Evolutionary conservation across 2,797 vertebrate species (phyloP), one percentile per base, ranked within the genome.

Genomic region (Myotis findleyi): DNA sequence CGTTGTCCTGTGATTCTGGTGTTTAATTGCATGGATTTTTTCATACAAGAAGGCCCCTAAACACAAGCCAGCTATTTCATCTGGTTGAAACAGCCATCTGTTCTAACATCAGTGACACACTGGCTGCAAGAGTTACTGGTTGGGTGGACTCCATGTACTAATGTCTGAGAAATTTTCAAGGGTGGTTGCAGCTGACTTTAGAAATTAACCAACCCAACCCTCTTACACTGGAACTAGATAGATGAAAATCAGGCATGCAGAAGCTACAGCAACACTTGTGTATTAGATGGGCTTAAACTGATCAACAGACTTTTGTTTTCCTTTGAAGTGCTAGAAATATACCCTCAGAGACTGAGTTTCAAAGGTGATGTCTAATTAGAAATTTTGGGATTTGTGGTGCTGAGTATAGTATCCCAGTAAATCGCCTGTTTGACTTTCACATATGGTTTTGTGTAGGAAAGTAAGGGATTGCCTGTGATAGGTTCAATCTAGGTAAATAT

Each of bases 141-240:
- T 11, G n/a, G 20, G 27, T 11, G n/a, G 23, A 23, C 66, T 94
- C 72, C 53, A 33, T 64, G 30, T 84, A 16, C 23, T 87, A 12
- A 36, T 55, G 38, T 85, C 80, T 72, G 59, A 86, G 73, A 75
- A 76, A 47, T 83, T 93, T 73, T 88, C 41, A 84, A 71, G 38
- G 73, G 27, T 93, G 38, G 87, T 73, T 93, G 95, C 82, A 80
- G 21, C 64, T 79, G 64, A 96, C 20, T 66, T 79, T 55, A 91
- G 83, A 95, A 72, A 89, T 79, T 80, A 83, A 66, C 47, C 55
- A 71, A 41, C 38, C 12, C 9, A 73, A 49, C 95, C 57, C 44
- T 82, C 71, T 93, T 76, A 25, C 84, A 82, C 44, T 84, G 62
- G 41, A 69, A 57, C 38, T 73, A 93, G 77, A 89, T 18, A 68